These are phyloP conservation scores for Automeris io DNA, from an alignment of 2,888 invertebrate species.

Conservation along the genomic window DNA sequence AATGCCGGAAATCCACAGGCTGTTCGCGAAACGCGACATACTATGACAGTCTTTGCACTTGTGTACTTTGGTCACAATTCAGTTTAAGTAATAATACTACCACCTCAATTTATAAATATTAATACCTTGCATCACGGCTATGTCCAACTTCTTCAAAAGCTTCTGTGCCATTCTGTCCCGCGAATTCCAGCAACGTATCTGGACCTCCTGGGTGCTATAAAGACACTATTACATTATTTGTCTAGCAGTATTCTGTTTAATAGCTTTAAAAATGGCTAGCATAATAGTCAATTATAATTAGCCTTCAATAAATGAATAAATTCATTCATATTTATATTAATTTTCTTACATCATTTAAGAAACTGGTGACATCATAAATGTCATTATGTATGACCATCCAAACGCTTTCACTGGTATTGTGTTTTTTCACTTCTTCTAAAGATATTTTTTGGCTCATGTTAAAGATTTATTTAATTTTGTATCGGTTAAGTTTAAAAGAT, in stretches of 20 bases:
- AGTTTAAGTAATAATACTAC: no score
- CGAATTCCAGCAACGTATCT: slow-evolving; percentile 87
- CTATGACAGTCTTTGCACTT: no score
- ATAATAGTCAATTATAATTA: neutral
- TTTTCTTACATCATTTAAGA: slow-evolving; percentile 84
- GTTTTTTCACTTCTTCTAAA: slow-evolving; percentile 80
- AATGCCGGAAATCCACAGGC: no score
- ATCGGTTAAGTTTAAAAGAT: neutral
- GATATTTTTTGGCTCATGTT: slow-evolving; percentile 62
- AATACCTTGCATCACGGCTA: slow-evolving; percentile 85
- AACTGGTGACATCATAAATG: slow-evolving; percentile 88
- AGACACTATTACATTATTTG: slow-evolving; percentile 12
- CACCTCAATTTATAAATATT: slow-evolving; percentile 6
- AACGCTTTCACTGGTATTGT: slow-evolving; percentile 55
- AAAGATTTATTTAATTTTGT: slow-evolving; percentile 3
- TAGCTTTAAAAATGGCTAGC: neutral
- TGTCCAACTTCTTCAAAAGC: slow-evolving; percentile 97
- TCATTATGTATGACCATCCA: slow-evolving; percentile 89
- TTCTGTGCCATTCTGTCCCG: slow-evolving; percentile 88
- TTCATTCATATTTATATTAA: no score
- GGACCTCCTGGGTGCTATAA: slow-evolving; percentile 92
- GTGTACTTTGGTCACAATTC: no score
- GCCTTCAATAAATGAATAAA: neutral
- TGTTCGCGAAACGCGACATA: no score
- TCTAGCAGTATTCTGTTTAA: neutral